Conservation (phyloP, 2,888 invertebrate genomes). For the Arctia plantaginis region DNA sequence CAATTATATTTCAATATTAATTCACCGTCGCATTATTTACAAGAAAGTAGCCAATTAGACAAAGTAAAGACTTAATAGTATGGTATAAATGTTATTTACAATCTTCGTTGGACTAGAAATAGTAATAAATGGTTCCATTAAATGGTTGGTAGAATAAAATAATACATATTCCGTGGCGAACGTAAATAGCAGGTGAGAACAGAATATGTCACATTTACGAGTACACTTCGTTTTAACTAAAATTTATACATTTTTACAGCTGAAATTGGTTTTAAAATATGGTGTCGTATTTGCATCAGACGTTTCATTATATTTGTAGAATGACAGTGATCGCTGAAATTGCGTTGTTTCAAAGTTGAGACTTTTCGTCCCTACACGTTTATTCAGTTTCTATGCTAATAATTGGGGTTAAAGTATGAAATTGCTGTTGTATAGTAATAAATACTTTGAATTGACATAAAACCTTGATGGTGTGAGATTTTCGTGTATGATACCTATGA, state of each 20-base stretch:
- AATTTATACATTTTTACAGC: conserved; percentile 38
- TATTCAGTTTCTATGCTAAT: not conserved
- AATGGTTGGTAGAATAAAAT: conserved; percentile 20
- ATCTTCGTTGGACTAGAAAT: conserved; percentile 23
- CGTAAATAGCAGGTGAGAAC: conserved; percentile 57
- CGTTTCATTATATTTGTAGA: not conserved
- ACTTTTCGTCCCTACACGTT: not conserved
- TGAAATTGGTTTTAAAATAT: not conserved
- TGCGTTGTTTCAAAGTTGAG: not conserved
- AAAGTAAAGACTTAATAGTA: conserved; percentile 32
- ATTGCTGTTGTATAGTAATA: too few relatives aligned
- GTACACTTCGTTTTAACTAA: conserved; percentile 39
- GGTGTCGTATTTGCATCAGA: not conserved
- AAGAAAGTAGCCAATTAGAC: conserved; percentile 52
- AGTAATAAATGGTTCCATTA: conserved; percentile 1
- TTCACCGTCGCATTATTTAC: conserved; percentile 62
- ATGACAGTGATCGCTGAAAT: conserved; percentile 9
- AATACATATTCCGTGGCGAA: conserved; percentile 47
- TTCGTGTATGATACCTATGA: too few relatives aligned
- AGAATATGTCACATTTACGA: conserved; percentile 41
- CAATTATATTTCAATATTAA: conserved; percentile 77
- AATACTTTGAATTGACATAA: too few relatives aligned
- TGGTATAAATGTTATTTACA: conserved; percentile 24
- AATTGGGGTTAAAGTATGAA: too few relatives aligned
- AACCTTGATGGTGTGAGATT: too few relatives aligned